Evolutionary conservation across 1,140 invertebrate genomes (phyloP), one percentile per base, ranked within the genome.

Genomic region (Heliconius hermathena): DNA sequence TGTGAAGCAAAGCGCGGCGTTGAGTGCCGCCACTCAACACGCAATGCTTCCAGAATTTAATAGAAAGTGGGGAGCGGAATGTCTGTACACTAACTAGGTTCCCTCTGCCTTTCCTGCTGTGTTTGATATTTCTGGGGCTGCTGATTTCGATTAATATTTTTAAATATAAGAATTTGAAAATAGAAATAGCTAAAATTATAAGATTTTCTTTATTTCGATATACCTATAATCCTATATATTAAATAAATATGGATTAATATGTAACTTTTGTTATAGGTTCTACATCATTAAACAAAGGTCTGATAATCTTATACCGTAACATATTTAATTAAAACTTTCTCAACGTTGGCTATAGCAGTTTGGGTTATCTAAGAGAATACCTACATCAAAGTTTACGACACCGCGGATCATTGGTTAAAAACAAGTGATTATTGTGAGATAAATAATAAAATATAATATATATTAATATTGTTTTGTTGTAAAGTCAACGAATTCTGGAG

Each of bases 321-420:
- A 79, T 87, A 84, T 88, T 90, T 91, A 90, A 91, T 91, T 90
- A 91, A 90, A 91, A 91, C 85, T 91, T 91, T 90, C 72, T 70
- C 81, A 71, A 77, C 76, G 71, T 46, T 74, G 79, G 60, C 78
- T 74, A 72, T 79, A 77, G 54, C 73, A 60, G 72, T 52, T 74
- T 66, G 76, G 70, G 81, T 72, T 76, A 78, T 82, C 78, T 77
- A 33, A 71, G 76, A 72, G 57, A 73, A 74, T 77, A 77, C 41
- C 41, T 46, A 16, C 29, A 77, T 52, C 52, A 38, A 74, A 46
- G 41, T 81, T 81, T 77, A 81, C 75, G 79, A 81, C 26, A 16
- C 38, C 52, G 9, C 71, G 75, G 57, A 26, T 36, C 38, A 81
- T 77, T 81, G 72, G 46, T 13, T 66, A 57, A 26, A 78, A 78